Conservation (phyloP, 2,797 vertebrate genomes). For the Melanotaenia parkinsoni region DNA sequence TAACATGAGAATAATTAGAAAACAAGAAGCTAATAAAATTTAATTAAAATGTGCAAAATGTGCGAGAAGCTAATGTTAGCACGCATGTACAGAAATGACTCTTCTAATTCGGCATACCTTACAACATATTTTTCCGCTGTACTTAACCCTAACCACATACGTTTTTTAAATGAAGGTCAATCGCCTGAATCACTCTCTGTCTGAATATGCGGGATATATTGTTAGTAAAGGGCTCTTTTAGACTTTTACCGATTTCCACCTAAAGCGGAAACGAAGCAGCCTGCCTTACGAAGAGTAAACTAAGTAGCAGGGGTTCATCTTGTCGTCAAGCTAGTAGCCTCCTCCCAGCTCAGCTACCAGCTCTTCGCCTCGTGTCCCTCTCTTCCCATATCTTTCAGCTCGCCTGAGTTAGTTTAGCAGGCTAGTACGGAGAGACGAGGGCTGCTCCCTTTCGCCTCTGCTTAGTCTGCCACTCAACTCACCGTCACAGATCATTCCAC, state of each 20-base stretch:
- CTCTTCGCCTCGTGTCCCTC: constrained; percentile 34
- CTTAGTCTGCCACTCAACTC: constrained; percentile 56
- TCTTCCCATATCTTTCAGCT: constrained; percentile 66
- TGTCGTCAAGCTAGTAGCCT: neutral
- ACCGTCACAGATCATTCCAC: constrained; percentile 68
- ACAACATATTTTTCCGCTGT: neutral
- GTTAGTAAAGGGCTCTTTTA: neutral
- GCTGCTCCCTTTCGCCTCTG: constrained; percentile 73
- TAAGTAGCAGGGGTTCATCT: constrained; percentile 35
- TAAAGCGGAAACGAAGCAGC: neutral
- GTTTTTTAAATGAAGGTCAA: neutral
- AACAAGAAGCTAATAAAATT: neutral
- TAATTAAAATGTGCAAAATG: neutral
- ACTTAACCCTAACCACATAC: neutral
- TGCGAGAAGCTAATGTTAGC: neutral
- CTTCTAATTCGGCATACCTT: neutral
- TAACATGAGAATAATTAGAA: no score
- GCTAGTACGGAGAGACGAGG: constrained; percentile 71
- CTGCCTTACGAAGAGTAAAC: neutral
- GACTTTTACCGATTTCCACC: fast-evolving
- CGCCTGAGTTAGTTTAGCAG: constrained; percentile 62
- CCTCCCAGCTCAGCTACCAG: constrained; percentile 23
- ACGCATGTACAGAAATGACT: constrained; percentile 7
- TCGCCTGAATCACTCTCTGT: neutral
- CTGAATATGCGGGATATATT: neutral